phyloP scores from a whole-genome alignment of 2,797 vertebrate species.

The Clarias pachynema region DNA sequence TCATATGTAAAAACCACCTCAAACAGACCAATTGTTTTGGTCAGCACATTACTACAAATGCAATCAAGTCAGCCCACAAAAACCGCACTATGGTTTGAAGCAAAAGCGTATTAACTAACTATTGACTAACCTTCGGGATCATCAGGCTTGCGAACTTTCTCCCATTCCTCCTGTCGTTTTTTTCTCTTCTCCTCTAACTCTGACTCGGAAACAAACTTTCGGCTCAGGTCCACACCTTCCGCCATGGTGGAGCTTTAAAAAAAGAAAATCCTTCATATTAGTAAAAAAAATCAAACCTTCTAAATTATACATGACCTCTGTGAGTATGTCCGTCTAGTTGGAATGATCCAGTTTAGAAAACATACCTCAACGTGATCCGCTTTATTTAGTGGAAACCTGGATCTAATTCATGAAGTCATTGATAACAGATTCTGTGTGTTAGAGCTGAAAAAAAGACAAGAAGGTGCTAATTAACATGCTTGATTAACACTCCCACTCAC shows the following conservation, averaged over 20 bases:
- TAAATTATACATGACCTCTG: neutral
- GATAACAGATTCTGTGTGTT: constrained; percentile 13
- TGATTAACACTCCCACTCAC: too few species aligned
- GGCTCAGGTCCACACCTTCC: constrained; percentile 85
- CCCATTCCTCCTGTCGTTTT: constrained; percentile 95
- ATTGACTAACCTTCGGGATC: constrained; percentile 85
- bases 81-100: neutral
- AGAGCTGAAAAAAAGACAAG: constrained; percentile 23
- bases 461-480: too few species aligned
- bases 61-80: neutral
- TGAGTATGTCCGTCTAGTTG: neutral
- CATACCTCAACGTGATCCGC: constrained; percentile 43
- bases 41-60: neutral
- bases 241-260: constrained; percentile 78
- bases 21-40: neutral
- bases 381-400: constrained; percentile 36
- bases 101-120: neutral
- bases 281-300: neutral
- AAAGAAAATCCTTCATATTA: constrained; percentile 21
- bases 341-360: neutral
- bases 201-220: constrained; percentile 90
- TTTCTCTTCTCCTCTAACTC: constrained; percentile 91
- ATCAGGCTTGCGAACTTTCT: constrained; percentile 93
- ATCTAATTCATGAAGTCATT: constrained; percentile 46
- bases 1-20: neutral